phyloP scores from a whole-genome alignment of 1,140 invertebrate species.

The Orius insidiosus region DNA sequence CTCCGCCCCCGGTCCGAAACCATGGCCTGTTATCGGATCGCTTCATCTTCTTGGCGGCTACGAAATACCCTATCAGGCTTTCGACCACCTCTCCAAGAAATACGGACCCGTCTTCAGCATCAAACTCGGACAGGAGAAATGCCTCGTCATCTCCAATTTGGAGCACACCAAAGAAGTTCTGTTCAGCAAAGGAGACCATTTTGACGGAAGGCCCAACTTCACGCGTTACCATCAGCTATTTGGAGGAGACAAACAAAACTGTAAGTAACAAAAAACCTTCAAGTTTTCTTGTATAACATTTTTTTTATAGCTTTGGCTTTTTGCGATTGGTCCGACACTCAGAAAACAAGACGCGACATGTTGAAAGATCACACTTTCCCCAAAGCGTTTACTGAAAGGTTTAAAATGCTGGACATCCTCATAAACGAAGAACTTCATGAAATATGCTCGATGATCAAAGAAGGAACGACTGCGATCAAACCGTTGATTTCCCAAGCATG shows the following conservation, averaged over 20 bases:
- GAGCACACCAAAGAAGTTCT: constrained; percentile 45
- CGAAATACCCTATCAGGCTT: constrained; percentile 44
- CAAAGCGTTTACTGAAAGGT: constrained; percentile 47
- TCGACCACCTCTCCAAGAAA: constrained; percentile 32
- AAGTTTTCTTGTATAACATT: constrained; percentile 15
- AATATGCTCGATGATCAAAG: constrained; percentile 34
- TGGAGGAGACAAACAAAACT: constrained; percentile 43
- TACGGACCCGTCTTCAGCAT: constrained; percentile 40
- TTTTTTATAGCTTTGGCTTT: constrained; percentile 58
- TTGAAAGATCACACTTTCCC: constrained; percentile 48
- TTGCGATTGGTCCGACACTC: constrained; percentile 69
- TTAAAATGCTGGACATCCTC: constrained; percentile 42
- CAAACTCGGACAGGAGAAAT: constrained; percentile 37
- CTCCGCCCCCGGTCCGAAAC: constrained; percentile 31
- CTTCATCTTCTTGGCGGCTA: constrained; percentile 39
- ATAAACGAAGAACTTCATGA: constrained; percentile 38
- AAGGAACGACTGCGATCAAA: constrained; percentile 19
- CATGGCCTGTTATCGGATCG: constrained; percentile 40
- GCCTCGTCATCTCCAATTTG: constrained; percentile 42
- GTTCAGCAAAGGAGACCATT: constrained; percentile 38
- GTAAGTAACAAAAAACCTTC: constrained; percentile 37
- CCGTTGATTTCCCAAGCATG: constrained; percentile 19
- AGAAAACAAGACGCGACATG: constrained; percentile 57
- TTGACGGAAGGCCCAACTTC: constrained; percentile 48
- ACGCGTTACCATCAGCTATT: constrained; percentile 42